Percentiles rank a stretch among this genome's conserved stretches.
Conservation (phyloP, 1,140 invertebrate genomes). For the Drosophila pandora region DNA sequence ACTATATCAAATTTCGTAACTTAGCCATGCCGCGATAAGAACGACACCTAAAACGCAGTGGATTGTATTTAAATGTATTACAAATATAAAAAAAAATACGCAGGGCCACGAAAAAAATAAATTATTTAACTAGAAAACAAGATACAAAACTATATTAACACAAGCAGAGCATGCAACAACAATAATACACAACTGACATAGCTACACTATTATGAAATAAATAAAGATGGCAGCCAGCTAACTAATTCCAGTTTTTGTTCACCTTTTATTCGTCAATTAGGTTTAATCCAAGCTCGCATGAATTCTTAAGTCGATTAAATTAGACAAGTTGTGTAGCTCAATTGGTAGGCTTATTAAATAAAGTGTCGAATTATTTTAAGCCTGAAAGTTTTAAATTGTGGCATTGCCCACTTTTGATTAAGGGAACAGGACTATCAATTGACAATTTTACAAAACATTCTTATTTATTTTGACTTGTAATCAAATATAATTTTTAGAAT, state of each 20-base stretch:
- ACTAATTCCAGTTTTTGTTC: constrained; percentile 23
- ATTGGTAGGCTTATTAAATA: constrained; percentile 2
- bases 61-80: constrained; percentile 73
- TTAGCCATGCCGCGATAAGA: constrained; percentile 41
- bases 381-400: neutral
- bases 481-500: neutral
- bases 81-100: constrained; percentile 63
- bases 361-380: neutral
- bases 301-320: neutral
- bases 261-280: constrained; percentile 1
- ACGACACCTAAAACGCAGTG: constrained; percentile 44
- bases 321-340: neutral
- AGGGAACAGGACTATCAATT: neutral
- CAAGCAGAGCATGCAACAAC: constrained; percentile 56
- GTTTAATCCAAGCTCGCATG: neutral
- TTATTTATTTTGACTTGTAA: constrained; percentile 18
- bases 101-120: constrained; percentile 39
- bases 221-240: constrained; percentile 67
- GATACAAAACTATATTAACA: constrained; percentile 33
- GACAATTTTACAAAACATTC: neutral
- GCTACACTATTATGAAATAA: constrained; percentile 77
- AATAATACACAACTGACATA: constrained; percentile 77
- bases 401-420: neutral
- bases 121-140: constrained; percentile 40
- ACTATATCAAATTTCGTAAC: constrained; percentile 51